A percentile compares a stretch with the other conserved stretches of the same genome.
Evolutionary conservation across 2,888 invertebrate species (phyloP).

Genomic region (Netelia melanura): DNA sequence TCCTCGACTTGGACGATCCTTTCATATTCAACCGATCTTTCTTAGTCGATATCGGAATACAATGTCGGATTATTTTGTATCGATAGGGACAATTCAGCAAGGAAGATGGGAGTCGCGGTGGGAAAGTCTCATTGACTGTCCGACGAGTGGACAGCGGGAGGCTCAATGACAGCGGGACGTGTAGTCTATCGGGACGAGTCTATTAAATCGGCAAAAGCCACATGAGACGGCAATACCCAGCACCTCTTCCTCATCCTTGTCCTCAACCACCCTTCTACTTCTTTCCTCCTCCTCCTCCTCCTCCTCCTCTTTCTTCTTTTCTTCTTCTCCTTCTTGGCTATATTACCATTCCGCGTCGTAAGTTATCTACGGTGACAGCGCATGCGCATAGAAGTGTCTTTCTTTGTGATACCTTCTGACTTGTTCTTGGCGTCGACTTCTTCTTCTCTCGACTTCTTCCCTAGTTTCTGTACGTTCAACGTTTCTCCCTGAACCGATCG

Average conservation of each 20-base stretch:
- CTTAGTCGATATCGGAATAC: no score
- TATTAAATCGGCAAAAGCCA: slow-evolving; percentile 77
- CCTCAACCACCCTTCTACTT: slow-evolving; percentile 29
- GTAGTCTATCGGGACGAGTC: slow-evolving; percentile 79
- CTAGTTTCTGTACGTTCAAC: slow-evolving; percentile 24
- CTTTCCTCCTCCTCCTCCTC: slow-evolving; percentile 8
- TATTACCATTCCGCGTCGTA: slow-evolving; percentile 78
- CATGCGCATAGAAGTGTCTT: slow-evolving; percentile 77
- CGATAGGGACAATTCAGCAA: background rate
- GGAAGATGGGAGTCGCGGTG: background rate
- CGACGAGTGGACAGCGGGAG: slow-evolving; percentile 35
- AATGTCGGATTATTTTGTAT: background rate
- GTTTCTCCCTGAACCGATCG: slow-evolving; percentile 13
- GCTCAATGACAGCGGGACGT: slow-evolving; percentile 73
- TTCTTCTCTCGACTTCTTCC: slow-evolving; percentile 44
- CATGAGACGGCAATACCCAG: slow-evolving; percentile 73
- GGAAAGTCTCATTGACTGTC: slow-evolving; percentile 53
- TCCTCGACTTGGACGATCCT: no score
- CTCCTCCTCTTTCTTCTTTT: background rate
- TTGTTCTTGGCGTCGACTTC: slow-evolving; percentile 38
- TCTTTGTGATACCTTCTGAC: slow-evolving; percentile 61
- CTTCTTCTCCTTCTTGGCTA: slow-evolving; percentile 30
- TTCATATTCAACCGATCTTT: no score
- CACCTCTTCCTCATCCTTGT: slow-evolving; percentile 62
- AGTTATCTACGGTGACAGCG: slow-evolving; percentile 79